A percentile compares a stretch with the other conserved stretches of the same genome.
These are phyloP conservation scores for Channallabes apus DNA, from an alignment of 2,797 vertebrate genomes.

Conservation along the genomic window DNA sequence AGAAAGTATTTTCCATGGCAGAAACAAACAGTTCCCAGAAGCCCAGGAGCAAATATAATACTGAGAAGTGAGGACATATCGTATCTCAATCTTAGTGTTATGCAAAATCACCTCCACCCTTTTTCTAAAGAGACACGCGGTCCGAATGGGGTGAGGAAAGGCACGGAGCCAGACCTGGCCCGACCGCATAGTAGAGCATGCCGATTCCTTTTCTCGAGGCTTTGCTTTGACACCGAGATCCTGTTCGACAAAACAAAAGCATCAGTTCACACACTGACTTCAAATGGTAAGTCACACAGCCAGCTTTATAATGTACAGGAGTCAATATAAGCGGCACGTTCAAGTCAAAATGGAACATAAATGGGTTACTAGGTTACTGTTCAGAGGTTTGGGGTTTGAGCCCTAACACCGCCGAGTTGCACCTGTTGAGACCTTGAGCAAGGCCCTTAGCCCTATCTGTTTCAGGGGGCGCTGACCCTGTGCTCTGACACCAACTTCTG, in stretches of 20 bases:
- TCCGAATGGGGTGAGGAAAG: neutral
- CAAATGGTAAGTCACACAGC: neutral
- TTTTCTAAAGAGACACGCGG: neutral
- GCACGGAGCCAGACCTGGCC: conserved; percentile 47
- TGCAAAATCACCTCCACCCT: conserved; percentile 52
- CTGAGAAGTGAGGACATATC: conserved; percentile 11
- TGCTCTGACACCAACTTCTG: too few species aligned
- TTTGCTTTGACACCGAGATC: neutral
- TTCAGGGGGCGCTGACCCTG: too few species aligned
- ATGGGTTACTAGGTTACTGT: too few species aligned
- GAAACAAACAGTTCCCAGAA: neutral
- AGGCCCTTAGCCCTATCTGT: too few species aligned
- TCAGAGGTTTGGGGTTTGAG: too few species aligned
- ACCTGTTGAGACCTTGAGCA: too few species aligned
- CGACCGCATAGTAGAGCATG: conserved; percentile 42
- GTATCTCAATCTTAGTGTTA: conserved; percentile 45
- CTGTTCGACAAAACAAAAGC: neutral
- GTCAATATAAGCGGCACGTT: neutral
- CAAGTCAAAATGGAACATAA: too few species aligned
- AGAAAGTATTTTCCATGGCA: neutral
- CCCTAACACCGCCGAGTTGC: too few species aligned
- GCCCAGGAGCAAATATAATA: conserved; percentile 15
- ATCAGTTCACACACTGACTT: neutral
- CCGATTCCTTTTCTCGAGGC: too few species aligned
- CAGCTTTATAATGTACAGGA: neutral